These are phyloP conservation scores for Chelmon rostratus DNA, from an alignment of 2,797 vertebrate species.

Conservation along the genomic window DNA sequence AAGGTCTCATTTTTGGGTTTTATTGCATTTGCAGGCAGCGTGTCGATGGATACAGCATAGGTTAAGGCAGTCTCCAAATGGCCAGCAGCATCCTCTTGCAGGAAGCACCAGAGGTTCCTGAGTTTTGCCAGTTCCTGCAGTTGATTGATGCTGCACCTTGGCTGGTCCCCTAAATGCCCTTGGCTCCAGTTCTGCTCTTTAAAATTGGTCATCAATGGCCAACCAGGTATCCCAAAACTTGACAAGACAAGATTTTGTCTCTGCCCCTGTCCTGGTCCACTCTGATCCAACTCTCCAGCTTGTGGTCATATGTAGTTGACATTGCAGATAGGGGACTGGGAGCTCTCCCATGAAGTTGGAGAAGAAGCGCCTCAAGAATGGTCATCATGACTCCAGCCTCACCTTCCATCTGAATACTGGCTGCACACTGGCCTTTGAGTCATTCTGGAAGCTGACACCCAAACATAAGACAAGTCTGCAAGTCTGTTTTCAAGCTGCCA, in stretches of 20 bases:
- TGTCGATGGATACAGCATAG: conserved; percentile 3
- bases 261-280: background rate
- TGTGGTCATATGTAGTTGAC: background rate
- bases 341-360: background rate
- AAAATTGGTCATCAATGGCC: conserved; percentile 10
- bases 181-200: background rate
- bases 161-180: background rate
- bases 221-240: conserved; percentile 1
- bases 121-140: background rate
- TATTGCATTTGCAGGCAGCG: conserved; percentile 9
- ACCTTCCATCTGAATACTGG: background rate
- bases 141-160: background rate
- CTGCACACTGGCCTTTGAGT: background rate
- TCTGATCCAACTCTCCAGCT: conserved; percentile 8
- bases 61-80: background rate
- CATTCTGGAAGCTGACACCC: background rate
- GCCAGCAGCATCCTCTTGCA: background rate
- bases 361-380: background rate
- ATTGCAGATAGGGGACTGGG: background rate
- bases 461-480: conserved; percentile 5
- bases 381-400: background rate
- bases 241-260: conserved; percentile 18
- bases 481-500: background rate
- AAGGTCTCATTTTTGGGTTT: background rate
- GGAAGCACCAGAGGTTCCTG: conserved; percentile 7